Base-by-base conservation (phyloP, 2,888 invertebrate species). In the Lepidochrysops patricia region DNA sequence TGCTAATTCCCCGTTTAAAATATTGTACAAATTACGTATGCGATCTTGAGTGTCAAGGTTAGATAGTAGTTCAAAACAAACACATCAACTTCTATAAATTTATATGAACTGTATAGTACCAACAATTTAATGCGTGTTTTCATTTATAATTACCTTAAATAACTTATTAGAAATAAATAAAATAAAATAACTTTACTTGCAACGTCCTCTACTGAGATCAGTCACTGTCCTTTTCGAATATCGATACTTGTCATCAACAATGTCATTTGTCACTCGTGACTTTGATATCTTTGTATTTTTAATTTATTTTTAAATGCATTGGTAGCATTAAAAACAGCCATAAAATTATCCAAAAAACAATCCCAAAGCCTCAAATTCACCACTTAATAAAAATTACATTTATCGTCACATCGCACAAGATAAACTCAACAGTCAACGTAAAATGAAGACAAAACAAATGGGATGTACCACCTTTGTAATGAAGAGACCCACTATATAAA, bases 1-100 rank as follows among this genome's bases (percentile, higher is more conserved):
- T 61, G 58, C 35, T 62, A 63, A 66, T 62, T 63, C 62, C 56
- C 48, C 60, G 58, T 57, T 54, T 57, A 62, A 43, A 57, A 65
- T 65, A 63, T 61, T 62, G 66, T 62, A 60, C 60, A 58, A 58
- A 58, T 60, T 64, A 64, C 60, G 61, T 63, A 61, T 60, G 49
- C 60, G 35, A 37, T 67, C 67, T 68, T 62, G 63, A 70, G 6
- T 73, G 75, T 79, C 80, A 83, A 82, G 80, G 82, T 77, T 78
- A 74, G 29, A 27, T 63, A 62, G 58, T 66, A 64, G 65, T 63
- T 25, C 5, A 48, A 32, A 58, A 27, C 5, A 50, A 25, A 26
- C 37, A 26, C 25, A 26, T n/a, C n/a, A n/a, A 4, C 5, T 13
- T 6, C 1, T n/a, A 50, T 26, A 26, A 5, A 50, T 26, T 26